Evolutionary conservation across 1,140 invertebrate genomes (phyloP), one percentile per base, ranked within the genome.

Genomic region (Leptinotarsa lineolata): DNA sequence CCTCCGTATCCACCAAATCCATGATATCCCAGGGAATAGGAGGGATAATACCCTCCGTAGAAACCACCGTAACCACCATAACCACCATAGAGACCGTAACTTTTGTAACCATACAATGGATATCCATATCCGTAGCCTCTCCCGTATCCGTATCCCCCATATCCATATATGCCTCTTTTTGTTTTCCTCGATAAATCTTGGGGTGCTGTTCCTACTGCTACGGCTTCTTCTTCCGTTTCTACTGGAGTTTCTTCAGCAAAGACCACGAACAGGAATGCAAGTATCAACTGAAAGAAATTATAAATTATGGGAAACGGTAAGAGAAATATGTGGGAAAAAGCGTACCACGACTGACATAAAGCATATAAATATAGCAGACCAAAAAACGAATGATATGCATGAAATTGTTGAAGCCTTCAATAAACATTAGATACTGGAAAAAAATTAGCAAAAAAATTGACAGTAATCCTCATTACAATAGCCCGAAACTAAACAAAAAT

Each of bases 81-180:
- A 11, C 74, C 73, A 67, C 73, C 73, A 70, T 76, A 73, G 13
- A 69, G 63, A 72, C 74, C 74, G 68, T 76, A 73, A 15, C 79
- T 77, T 39, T 39, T 11, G 30, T 39, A 39, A 39, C 30, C 2
- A 39, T 54, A 54, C 48, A 54, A 54, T 54, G 48, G 48, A 54
- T 54, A 54, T 54, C 48, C 48, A 54, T 54, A 54, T 54, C 48
- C 48, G 44, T 73, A 75, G 1, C 74, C 73, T 8, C 63, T 30
- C 4, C 76, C 76, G 15, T 72, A 73, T 39, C 77, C 77, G 20
- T 74, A 73, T 30, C 74, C 76, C 2, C 76, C 76, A 48, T 75
- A 76, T 48, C 79, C 79, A 48, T 78, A 79, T 4, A 77, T 77
- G 39, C 76, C 78, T 68, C 78, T 66, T 72, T 77, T 79, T 8